Evolutionary conservation across 2,797 vertebrate genomes (phyloP), one percentile per base, ranked within the genome.

Genomic region (Hipposideros larvatus): DNA sequence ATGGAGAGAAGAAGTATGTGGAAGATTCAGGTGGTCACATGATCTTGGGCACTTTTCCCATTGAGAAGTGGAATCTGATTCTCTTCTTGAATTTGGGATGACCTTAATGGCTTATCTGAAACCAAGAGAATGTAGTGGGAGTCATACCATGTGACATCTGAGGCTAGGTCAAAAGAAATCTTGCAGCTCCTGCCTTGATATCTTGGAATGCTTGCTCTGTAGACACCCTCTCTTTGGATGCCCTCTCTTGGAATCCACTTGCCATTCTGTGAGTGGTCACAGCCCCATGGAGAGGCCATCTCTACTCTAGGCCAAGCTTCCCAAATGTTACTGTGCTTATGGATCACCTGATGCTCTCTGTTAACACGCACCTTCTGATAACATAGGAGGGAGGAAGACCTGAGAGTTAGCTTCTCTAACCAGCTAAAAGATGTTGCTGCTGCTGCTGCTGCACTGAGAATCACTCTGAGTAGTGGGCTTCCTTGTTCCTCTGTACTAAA

Each of bases 11-110:
- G 43, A 86, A 15, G 22, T 19, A 10, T 71, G 34, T 70, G 24
- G 7, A 19, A 83, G 51, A 82, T 66, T 80, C 77, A 78, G 82
- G 26, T 61, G 28, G 14, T 59, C 63, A 68, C 83, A 71, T 1
- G 0, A 79, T 94, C 57, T 80, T 88, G 86, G 59, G 83, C 18
- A 82, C 48, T 89, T 75, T 94, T 93, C 74, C 48, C 83, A 91
- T 28, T 68, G 92, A 96, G 22, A 85, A 22, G 26, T 51, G 21
- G 34, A 34, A 19, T 88, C 41, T 80, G 63, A 90, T 61, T 65
- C 34, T 43, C 24, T 19, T 94, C 82, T 87, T 61, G 70, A 86
- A 91, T 78, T 26, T 48, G 46, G 51, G n/a, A 8, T 78, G 65
- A 65, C 11, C 10, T 65, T 90, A 75, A 43, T 77, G 18, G 53